Evolutionary conservation across 2,797 vertebrate genomes (phyloP), one percentile per base, ranked within the genome.

Genomic region (Leucoraja ocellata): DNA sequence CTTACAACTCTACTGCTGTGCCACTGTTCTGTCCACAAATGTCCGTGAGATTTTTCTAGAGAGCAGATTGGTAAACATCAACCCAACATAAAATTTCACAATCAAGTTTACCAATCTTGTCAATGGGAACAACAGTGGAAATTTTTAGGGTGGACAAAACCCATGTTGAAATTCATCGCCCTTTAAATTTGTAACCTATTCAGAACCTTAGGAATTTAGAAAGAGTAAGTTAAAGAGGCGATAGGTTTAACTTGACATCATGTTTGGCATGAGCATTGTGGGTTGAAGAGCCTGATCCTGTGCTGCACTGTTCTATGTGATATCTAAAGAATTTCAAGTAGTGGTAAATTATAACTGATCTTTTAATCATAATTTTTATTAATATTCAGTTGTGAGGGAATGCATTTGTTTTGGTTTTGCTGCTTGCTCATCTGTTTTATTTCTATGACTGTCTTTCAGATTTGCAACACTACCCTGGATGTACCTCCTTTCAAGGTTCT

Each of bases 401-500:
- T 25, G 71, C 1, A 92, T 73, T 71, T 46, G 25, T 91, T 25
- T 36, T 73, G n/a, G 32, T 65, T 65, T 32, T 36, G 21, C 84
- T 88, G 21, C 81, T 28, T 91, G 65, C 36, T 91, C 88, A 91
- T 6, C 36, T 92, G 90, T 39, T 13, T 32, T 76, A 23, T 92
- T 74, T 54, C 5, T 88, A 39, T 11, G 23, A 14, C 32, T 77
- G 21, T 0, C 32, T 93, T 94, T 73, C 94, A 97, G 96, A 18
- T 96, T 96, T 1, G 95, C 96, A 0, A 95, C 95, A 8, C 94
- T 97, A 54, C 96, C 95, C 0, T 96, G 96, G 95, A 96, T 96
- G 96, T 96, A 96, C 78, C 94, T 97, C 86, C 13, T 94, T 25
- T 97, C 96, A 28, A 94, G 96, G 74, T 93, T 95, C 93, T 97